Percentiles rank a stretch among this genome's conserved stretches.
Evolutionary conservation across 2,113 vertebrate genomes (phyloP).

Genomic region (Hyla sarda): DNA sequence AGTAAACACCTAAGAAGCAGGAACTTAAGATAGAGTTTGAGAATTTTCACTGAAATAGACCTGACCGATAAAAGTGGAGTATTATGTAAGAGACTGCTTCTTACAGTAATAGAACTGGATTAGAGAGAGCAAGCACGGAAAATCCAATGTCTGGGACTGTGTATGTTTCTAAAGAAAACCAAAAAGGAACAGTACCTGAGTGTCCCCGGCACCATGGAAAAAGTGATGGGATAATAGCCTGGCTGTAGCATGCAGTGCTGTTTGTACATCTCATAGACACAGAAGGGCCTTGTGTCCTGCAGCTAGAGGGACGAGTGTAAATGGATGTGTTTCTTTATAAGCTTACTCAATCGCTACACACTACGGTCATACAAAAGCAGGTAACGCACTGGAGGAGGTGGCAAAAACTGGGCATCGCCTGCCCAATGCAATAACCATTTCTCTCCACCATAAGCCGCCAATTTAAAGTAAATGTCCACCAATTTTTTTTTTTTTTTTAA

Average conservation of each 20-base stretch:
- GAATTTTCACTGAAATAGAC: neutral
- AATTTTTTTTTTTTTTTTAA: no score
- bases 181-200: neutral
- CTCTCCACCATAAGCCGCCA: no score
- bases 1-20: neutral
- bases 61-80: neutral
- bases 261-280: neutral
- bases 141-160: constrained; percentile 15
- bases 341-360: neutral
- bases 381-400: neutral
- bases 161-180: neutral
- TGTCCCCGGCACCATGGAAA: constrained; percentile 13
- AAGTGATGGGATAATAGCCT: constrained; percentile 23
- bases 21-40: neutral
- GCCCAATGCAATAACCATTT: no score
- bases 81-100: neutral
- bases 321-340: no score
- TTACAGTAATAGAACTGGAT: neutral
- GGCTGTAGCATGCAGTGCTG: neutral
- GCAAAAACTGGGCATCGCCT: neutral
- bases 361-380: neutral
- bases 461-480: no score
- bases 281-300: neutral
- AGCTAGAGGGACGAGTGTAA: neutral
- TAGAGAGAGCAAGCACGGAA: neutral